phyloP scores from a whole-genome alignment of 2,113 vertebrate genomes.

The Calidris pugnax region DNA sequence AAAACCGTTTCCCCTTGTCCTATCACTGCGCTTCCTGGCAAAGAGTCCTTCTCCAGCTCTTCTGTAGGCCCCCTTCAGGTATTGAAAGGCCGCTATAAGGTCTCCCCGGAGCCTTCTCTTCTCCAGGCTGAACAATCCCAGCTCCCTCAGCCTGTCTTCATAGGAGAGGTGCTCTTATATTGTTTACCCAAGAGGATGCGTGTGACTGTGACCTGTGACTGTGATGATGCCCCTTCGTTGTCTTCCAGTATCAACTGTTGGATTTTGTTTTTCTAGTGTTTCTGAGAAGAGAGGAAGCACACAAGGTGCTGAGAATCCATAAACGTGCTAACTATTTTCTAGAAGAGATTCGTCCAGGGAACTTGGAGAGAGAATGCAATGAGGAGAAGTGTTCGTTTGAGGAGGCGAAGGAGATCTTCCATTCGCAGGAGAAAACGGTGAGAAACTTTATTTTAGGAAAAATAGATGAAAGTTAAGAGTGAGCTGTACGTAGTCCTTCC shows the following conservation, averaged over 20 bases:
- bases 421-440: conserved; percentile 82
- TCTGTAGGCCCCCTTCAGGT: no score
- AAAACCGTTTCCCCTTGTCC: no score
- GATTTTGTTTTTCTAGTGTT: conserved; percentile 71
- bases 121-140: no score
- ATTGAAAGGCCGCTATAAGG: no score
- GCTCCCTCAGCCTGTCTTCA: no score
- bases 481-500: not conserved
- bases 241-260: not conserved
- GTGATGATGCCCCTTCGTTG: not conserved
- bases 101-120: no score
- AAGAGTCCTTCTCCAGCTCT: no score
- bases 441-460: not conserved
- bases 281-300: conserved; percentile 61
- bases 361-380: conserved; percentile 84
- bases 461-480: not conserved
- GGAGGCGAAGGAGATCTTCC: conserved; percentile 85
- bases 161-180: no score
- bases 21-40: no score
- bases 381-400: conserved; percentile 83
- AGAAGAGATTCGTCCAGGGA: conserved; percentile 81
- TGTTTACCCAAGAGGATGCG: not conserved
- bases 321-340: conserved; percentile 76
- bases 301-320: conserved; percentile 68
- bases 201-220: not conserved